These are phyloP conservation scores for Karalla daura DNA, from an alignment of 2,797 vertebrate genomes.

Conservation along the genomic window DNA sequence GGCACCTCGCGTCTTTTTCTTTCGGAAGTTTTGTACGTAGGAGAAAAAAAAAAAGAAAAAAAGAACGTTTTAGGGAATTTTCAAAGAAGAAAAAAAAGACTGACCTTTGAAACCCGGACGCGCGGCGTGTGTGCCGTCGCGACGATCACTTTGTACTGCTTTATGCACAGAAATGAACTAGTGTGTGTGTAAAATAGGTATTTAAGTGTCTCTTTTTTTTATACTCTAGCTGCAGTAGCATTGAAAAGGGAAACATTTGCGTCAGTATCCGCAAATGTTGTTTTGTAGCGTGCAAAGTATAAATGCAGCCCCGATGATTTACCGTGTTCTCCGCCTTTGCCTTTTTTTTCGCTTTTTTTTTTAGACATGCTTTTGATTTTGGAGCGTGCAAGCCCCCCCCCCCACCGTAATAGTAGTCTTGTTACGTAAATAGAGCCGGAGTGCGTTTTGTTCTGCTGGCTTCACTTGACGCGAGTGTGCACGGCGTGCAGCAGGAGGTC, in stretches of 20 bases:
- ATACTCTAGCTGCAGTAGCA: conserved; percentile 63
- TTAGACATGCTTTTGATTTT: conserved; percentile 33
- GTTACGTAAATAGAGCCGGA: conserved; percentile 73
- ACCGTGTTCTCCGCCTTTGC: conserved; percentile 35
- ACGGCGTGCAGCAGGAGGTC: neutral
- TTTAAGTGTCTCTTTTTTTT: conserved; percentile 74
- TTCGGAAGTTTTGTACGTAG: conserved; percentile 24
- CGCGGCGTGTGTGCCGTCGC: conserved; percentile 45
- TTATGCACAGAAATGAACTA: conserved; percentile 75
- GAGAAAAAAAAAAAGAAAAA: no score
- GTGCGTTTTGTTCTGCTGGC: conserved; percentile 32
- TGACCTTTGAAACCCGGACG: conserved; percentile 29
- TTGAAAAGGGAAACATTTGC: conserved; percentile 74
- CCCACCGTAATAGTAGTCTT: conserved; percentile 20
- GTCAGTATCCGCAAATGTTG: conserved; percentile 35
- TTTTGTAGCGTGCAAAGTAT: conserved; percentile 58
- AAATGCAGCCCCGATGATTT: conserved; percentile 55
- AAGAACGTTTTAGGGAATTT: conserved; percentile 29
- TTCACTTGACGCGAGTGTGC: conserved; percentile 28
- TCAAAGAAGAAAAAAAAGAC: conserved; percentile 43
- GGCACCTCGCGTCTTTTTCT: no score
- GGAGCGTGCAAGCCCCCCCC: conserved; percentile 21
- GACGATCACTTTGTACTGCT: conserved; percentile 65
- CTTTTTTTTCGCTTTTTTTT: conserved; percentile 9
- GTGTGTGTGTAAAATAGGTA: conserved; percentile 72